Percentiles rank a stretch among this genome's conserved stretches.
phyloP scores from a whole-genome alignment of 2,888 invertebrate species.

The Aspidiotus destructor region DNA sequence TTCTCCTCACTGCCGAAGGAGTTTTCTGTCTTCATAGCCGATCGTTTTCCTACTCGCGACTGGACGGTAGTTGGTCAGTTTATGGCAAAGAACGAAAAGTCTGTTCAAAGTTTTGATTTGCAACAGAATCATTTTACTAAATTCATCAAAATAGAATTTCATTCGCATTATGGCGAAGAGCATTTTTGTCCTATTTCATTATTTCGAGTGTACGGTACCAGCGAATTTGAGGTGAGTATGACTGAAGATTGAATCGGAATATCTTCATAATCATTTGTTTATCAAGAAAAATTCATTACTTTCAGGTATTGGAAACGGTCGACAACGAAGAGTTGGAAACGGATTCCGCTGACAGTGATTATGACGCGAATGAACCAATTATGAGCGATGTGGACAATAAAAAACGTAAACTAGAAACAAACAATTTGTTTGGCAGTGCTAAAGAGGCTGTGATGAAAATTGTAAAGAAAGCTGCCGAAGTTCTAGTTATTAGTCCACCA shows the following conservation, averaged over 20 bases:
- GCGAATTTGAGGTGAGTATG: conserved; percentile 67
- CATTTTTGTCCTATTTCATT: conserved; percentile 97
- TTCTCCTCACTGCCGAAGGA: conserved; percentile 95
- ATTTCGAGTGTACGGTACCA: conserved; percentile 85
- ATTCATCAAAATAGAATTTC: conserved; percentile 54
- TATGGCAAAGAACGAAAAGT: conserved; percentile 74
- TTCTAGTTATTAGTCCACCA: conserved; percentile 54
- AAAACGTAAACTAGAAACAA: conserved; percentile 40
- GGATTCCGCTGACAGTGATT: conserved; percentile 56
- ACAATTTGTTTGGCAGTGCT: conserved; percentile 70
- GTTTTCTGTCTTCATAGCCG: conserved; percentile 76
- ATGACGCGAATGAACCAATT: conserved; percentile 48
- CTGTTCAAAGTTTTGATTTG: conserved; percentile 74
- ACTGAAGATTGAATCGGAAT: not conserved
- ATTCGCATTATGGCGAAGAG: conserved; percentile 90
- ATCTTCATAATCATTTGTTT: too few relatives aligned
- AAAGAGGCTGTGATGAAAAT: conserved; percentile 85
- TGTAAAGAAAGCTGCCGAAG: conserved; percentile 83
- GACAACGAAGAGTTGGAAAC: conserved; percentile 36
- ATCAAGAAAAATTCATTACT: not conserved
- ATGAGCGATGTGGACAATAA: conserved; percentile 52
- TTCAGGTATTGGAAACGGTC: conserved; percentile 38
- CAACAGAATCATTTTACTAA: conserved; percentile 47
- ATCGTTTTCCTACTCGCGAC: conserved; percentile 80
- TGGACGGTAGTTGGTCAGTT: conserved; percentile 85